A percentile compares a stretch with the other conserved stretches of the same genome.
phyloP scores from a whole-genome alignment of 2,797 vertebrate genomes.

The Nannoperca obscura region DNA sequence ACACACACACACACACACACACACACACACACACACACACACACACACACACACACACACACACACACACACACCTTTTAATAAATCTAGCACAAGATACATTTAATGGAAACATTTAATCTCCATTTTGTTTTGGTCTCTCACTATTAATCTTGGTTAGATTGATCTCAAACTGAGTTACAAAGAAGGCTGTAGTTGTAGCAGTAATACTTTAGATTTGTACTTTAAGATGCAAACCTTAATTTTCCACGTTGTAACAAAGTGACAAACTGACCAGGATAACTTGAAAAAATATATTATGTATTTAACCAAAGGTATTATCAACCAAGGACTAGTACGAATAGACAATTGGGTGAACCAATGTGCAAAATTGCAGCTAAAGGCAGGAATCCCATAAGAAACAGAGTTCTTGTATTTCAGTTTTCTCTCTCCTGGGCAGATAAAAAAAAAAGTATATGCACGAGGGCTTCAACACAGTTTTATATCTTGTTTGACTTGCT shows the following conservation, averaged over 20 bases:
- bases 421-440: neutral
- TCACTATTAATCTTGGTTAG: neutral
- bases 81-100: neutral
- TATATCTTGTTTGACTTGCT: constrained; percentile 5
- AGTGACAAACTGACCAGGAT: neutral
- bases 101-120: neutral
- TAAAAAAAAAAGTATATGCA: neutral
- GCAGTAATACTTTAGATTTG: neutral
- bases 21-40: constrained; percentile 19
- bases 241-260: neutral
- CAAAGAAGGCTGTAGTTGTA: neutral
- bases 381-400: neutral
- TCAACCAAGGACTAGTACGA: neutral
- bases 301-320: neutral
- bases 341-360: neutral
- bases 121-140: neutral
- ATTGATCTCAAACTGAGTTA: neutral
- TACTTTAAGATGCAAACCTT: neutral
- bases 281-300: neutral
- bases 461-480: neutral
- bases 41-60: constrained; percentile 13
- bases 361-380: neutral
- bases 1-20: constrained; percentile 16
- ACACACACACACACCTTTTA: constrained; percentile 7
- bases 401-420: neutral